Evolutionary conservation across 2,113 vertebrate genomes (phyloP).

Genomic region (Menidia beryllina): DNA sequence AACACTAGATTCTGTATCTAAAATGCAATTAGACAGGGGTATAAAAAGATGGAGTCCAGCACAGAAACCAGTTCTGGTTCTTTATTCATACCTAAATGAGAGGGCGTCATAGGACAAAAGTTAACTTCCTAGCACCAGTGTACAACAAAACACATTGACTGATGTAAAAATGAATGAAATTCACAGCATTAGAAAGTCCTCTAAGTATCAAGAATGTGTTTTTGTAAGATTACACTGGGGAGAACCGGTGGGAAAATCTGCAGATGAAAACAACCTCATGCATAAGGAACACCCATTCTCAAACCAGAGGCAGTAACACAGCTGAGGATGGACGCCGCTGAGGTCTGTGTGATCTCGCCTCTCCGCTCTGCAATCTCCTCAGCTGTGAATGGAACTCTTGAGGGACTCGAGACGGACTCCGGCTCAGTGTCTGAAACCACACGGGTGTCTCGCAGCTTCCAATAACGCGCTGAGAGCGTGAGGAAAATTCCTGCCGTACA

Average conservation of each 20-base stretch:
- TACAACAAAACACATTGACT: conserved; percentile 3
- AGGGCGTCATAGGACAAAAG: background rate
- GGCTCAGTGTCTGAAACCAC: conserved; percentile 49
- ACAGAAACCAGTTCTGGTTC: conserved; percentile 16
- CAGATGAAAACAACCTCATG: conserved; percentile 71
- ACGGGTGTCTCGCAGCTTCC: conserved; percentile 22
- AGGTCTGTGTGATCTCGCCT: conserved; percentile 67
- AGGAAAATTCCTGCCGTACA: background rate
- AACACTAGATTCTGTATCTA: conserved; percentile 41
- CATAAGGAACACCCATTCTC: conserved; percentile 62
- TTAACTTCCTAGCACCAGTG: background rate
- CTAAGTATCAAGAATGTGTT: background rate
- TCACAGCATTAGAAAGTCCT: background rate
- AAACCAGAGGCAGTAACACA: conserved; percentile 22
- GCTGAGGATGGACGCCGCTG: conserved; percentile 46
- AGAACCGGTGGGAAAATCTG: conserved; percentile 61
- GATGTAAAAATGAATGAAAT: conserved; percentile 12
- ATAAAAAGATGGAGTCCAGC: background rate
- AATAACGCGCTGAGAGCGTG: background rate
- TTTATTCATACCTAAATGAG: conserved; percentile 8
- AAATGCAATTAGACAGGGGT: conserved; percentile 37
- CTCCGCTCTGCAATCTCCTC: conserved; percentile 21
- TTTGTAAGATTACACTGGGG: conserved; percentile 17
- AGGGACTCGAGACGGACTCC: conserved; percentile 20
- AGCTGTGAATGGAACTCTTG: conserved; percentile 19